These are phyloP conservation scores for Ctenomys sociabilis DNA, from an alignment of 2,113 vertebrate genomes.

Conservation along the genomic window DNA sequence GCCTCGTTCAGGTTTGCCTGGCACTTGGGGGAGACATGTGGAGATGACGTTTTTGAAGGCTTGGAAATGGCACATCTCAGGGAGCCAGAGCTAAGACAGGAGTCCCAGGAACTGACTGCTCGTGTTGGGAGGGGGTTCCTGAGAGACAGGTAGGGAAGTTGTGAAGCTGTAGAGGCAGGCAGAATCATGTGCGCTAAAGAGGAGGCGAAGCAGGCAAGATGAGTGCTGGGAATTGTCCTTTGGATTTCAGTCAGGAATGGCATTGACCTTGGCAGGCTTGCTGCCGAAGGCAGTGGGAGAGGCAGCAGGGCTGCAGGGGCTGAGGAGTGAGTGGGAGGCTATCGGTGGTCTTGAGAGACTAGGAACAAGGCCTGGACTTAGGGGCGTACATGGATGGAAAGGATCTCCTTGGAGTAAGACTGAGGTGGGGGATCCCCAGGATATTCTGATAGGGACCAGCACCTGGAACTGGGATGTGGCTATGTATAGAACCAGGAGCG, in stretches of 20 bases:
- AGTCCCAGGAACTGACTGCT: not conserved
- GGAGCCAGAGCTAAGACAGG: not conserved
- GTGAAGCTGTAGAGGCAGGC: not conserved
- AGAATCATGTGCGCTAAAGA: not conserved
- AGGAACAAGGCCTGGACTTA: not conserved
- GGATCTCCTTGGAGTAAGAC: not conserved
- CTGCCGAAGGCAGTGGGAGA: not conserved
- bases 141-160: not conserved
- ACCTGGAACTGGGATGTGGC: not conserved
- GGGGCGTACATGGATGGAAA: not conserved
- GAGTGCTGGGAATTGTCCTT: not conserved
- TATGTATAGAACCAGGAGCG: not conserved
- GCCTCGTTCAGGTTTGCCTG: not conserved
- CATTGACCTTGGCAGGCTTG: not conserved
- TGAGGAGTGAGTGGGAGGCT: slow-evolving; percentile 48
- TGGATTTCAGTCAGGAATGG: not conserved
- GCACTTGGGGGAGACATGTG: not conserved
- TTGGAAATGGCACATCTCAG: slow-evolving; percentile 3
- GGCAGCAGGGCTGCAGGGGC: slow-evolving; percentile 40
- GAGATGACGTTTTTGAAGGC: not conserved
- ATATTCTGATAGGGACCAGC: not conserved
- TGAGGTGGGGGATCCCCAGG: not conserved
- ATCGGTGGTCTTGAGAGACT: slow-evolving; percentile 28
- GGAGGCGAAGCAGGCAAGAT: not conserved
- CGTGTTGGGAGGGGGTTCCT: not conserved